Evolutionary conservation across 2,113 vertebrate genomes (phyloP), one percentile per base, ranked within the genome.

Genomic region (Oriolus oriolus): DNA sequence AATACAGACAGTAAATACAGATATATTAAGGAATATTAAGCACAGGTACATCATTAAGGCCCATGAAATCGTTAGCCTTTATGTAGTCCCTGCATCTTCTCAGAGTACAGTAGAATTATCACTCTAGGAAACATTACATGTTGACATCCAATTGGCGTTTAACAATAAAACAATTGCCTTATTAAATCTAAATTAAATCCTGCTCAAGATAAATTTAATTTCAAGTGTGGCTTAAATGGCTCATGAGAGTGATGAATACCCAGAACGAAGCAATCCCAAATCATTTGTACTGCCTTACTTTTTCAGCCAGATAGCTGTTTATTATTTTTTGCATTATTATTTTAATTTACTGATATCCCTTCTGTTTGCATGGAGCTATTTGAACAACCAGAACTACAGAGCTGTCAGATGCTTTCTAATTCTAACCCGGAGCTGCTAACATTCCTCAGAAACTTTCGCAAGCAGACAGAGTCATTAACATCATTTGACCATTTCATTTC

Each of bases 141-240:
- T 95, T 90, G 92, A 87, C 94, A 85, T 93, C 64, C 90, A 97
- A 85, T 70, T 90, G 85, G 88, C 96, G 78, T 63, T 85, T 89
- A 91, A 61, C 77, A 87, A 92, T 82, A 93, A 97, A 96, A 94
- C 96, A 97, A 96, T 94, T 95, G 94, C 93, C 59, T 70, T 86
- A 96, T 91, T 97, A 92, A 89, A 96, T 93, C 95, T 94, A 93
- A 97, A 97, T 94, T 84, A 97, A 96, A 52, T 86, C 47, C 60
- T 87, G 84, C 75, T 95, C 91, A 90, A 97, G 93, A 93, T 87
- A 87, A 96, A 95, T 90, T 94, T 95, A 89, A 87, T 97, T 93
- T 95, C 53, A 92, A 95, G 64, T 28, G 56, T 94, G 81, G 74
- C 59, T 80, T 85, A 92, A 97, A 97, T 60, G 84, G 85, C 91